phyloP scores from a whole-genome alignment of 2,888 invertebrate genomes.

The Eristalis intricaria region DNA sequence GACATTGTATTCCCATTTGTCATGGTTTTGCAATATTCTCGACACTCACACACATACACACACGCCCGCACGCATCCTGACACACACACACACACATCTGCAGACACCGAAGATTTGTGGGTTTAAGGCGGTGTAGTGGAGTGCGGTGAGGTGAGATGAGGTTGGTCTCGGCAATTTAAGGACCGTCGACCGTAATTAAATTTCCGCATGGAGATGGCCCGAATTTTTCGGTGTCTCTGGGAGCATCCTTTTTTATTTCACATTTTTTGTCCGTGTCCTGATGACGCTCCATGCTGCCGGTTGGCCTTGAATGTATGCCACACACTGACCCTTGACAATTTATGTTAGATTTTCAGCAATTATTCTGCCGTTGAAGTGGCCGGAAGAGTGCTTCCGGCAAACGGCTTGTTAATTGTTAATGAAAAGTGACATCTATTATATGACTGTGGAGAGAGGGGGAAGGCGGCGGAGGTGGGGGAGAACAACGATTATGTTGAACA shows the following conservation, averaged over 20 bases:
- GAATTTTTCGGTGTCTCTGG: neutral
- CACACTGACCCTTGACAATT: neutral
- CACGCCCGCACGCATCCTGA: neutral
- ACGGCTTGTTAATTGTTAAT: neutral
- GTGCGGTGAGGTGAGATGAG: neutral
- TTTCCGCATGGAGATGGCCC: neutral
- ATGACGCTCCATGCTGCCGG: neutral
- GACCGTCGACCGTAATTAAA: neutral
- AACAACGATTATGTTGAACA: neutral
- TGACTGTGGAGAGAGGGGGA: neutral
- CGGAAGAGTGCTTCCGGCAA: neutral
- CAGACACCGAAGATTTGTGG: neutral
- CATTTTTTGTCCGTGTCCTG: neutral
- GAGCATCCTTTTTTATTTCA: neutral
- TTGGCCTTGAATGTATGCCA: neutral
- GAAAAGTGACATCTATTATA: neutral
- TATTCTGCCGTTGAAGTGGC: neutral
- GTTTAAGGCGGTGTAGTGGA: neutral
- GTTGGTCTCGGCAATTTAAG: neutral
- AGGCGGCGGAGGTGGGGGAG: neutral
- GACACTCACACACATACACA: slow-evolving; percentile 28
- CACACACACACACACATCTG: neutral
- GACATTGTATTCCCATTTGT: slow-evolving; percentile 71
- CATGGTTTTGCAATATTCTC: slow-evolving; percentile 63
- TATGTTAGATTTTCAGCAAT: neutral